Conservation (phyloP, 1,140 invertebrate genomes). For the Myzus persicae region DNA sequence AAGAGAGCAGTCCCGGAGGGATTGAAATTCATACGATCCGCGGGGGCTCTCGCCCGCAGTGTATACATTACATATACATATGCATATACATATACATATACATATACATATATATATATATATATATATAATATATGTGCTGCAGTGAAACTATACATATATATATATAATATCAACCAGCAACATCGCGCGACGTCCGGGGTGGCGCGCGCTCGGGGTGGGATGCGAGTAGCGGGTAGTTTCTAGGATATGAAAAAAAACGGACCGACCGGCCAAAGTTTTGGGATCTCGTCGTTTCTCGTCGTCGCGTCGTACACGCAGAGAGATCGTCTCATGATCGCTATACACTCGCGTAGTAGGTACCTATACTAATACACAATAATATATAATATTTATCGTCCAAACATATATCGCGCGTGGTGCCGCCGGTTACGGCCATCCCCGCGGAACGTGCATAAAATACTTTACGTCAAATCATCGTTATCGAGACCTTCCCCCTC, state of each 20-base stretch:
- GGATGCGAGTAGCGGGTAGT: background rate
- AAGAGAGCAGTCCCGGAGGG: background rate
- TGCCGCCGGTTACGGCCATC: background rate
- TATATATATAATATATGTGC: too few species aligned
- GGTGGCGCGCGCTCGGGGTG: background rate
- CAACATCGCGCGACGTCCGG: background rate
- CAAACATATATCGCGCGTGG: too few species aligned
- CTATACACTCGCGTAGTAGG: background rate
- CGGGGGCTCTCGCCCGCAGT: background rate
- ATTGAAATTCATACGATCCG: background rate
- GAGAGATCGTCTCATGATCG: background rate
- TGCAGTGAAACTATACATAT: background rate
- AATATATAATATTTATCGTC: background rate
- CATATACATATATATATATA: too few species aligned
- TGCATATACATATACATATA: background rate
- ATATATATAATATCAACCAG: background rate
- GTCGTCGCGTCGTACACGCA: background rate
- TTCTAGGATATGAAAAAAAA: background rate
- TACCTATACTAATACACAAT: background rate
- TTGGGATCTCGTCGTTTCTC: background rate
- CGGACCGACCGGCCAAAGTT: background rate
- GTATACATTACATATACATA: background rate
- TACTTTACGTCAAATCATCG: constrained; percentile 1
- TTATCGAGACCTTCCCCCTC: background rate
- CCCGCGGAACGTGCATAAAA: background rate